Evolutionary conservation across 1,140 invertebrate species (phyloP), one percentile per base, ranked within the genome.

Genomic region (Piezodorus guildinii): DNA sequence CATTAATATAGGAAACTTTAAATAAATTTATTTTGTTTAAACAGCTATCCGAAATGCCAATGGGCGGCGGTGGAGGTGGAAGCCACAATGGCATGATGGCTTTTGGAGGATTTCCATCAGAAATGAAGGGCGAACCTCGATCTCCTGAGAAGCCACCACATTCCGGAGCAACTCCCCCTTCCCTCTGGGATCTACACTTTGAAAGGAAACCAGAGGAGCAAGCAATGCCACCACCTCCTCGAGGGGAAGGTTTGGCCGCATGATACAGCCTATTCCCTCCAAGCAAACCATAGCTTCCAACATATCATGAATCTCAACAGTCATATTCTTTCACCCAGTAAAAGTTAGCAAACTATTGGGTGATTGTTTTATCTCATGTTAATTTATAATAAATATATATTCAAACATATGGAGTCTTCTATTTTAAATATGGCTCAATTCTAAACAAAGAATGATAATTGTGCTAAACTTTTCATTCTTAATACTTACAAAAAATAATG

Each of bases 221-320:
- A 27, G 15, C 52, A 60, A 68, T 51, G 39, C 69, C 78, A 58
- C 70, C 74, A 12, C 67, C 77, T 5, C 70, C 76, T 0, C 70
- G 77, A 49, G 76, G 78, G n/a, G 78, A 80, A 66, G 77, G 78
- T 12, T 64, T 80, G 34, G 72, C 80, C 71, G 72, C 80, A 75
- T 77, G 75, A 76, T 68, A 58, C 56, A 60, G 45, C 45, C 58
- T 61, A 12, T 56, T 60, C 61, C 25, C 21, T 23, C 61, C 61
- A 27, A 19, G 23, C 43, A 62, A 56, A 56, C 52, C 52, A 23
- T 56, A 56, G 52, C 46, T 49, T 25, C 43, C 21, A 17, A 51
- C 39, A 19, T 60, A 39, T 43, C 58, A 58, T 58, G n/a, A 49
- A 19, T 49, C 46, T 21, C 46, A 49, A 21, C 46, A 49, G 46